These are phyloP conservation scores for Suncus etruscus DNA, from an alignment of 2,113 vertebrate genomes.

Conservation along the genomic window DNA sequence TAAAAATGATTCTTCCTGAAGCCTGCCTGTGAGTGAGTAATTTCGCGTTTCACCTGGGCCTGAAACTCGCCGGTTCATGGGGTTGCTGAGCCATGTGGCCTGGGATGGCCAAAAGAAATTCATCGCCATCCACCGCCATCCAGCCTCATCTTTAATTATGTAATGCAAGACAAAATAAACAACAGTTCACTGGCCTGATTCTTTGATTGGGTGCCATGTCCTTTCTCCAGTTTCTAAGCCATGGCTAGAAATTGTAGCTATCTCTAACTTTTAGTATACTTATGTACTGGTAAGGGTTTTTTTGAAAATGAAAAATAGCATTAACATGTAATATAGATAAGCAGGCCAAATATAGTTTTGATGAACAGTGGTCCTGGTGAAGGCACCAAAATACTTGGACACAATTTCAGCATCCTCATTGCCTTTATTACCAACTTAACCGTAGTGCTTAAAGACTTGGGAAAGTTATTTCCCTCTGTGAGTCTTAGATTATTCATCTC, in stretches of 20 bases:
- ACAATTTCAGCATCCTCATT: conserved; percentile 10
- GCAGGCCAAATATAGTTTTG: conserved; percentile 25
- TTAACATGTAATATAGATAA: background rate
- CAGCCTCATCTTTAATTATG: too few relatives aligned
- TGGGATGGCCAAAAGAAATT: too few relatives aligned
- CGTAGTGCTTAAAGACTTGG: conserved; percentile 3
- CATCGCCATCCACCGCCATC: too few relatives aligned
- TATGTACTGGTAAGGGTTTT: too few relatives aligned
- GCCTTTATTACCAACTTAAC: conserved; percentile 18
- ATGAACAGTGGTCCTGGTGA: background rate
- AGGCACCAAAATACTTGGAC: background rate
- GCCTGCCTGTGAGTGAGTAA: too few relatives aligned
- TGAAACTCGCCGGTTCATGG: too few relatives aligned
- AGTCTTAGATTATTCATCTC: conserved; percentile 46
- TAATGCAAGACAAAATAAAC: background rate
- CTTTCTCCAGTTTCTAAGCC: background rate
- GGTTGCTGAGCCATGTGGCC: too few relatives aligned
- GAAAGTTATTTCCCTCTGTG: conserved; percentile 14
- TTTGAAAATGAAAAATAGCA: too few relatives aligned
- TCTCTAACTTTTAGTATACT: background rate
- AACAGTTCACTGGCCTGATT: conserved; percentile 15
- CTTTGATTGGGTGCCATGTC: background rate
- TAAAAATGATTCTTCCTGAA: too few relatives aligned
- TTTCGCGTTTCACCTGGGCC: too few relatives aligned
- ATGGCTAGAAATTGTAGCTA: conserved; percentile 21